These are phyloP conservation scores for Pammene fasciana DNA, from an alignment of 2,888 invertebrate genomes.

Conservation along the genomic window DNA sequence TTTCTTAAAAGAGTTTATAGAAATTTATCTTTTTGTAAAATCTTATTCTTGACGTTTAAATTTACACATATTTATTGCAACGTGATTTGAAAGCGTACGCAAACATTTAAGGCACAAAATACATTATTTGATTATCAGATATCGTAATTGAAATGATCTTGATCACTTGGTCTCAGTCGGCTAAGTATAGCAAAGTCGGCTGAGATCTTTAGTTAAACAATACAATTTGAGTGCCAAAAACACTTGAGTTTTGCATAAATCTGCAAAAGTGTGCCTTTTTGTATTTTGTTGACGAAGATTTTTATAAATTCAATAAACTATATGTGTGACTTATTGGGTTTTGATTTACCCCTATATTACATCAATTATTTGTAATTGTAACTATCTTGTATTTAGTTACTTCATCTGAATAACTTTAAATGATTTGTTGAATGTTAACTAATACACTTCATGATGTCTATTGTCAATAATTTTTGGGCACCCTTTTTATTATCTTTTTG, in stretches of 20 bases:
- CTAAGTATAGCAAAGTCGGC: neutral
- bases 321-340: constrained; percentile 32
- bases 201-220: neutral
- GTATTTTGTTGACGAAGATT: constrained; percentile 23
- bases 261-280: constrained; percentile 29
- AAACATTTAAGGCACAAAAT: constrained; percentile 19
- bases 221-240: constrained; percentile 23
- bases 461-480: neutral
- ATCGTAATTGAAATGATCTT: neutral
- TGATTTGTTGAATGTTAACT: too few relatives aligned
- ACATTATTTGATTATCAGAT: neutral
- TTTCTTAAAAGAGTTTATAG: constrained; percentile 31
- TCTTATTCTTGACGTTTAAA: constrained; percentile 31
- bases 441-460: too few relatives aligned
- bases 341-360: constrained; percentile 36
- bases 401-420: too few relatives aligned
- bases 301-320: constrained; percentile 38
- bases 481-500: neutral
- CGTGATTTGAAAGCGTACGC: constrained; percentile 4
- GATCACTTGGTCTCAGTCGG: neutral
- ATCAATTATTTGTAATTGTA: neutral
- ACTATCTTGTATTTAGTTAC: too few relatives aligned
- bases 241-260: neutral
- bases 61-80: constrained; percentile 13
- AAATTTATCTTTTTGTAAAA: constrained; percentile 28